Base-by-base conservation (phyloP, 2,113 vertebrate genomes). In the Spheniscus mendiculus region DNA sequence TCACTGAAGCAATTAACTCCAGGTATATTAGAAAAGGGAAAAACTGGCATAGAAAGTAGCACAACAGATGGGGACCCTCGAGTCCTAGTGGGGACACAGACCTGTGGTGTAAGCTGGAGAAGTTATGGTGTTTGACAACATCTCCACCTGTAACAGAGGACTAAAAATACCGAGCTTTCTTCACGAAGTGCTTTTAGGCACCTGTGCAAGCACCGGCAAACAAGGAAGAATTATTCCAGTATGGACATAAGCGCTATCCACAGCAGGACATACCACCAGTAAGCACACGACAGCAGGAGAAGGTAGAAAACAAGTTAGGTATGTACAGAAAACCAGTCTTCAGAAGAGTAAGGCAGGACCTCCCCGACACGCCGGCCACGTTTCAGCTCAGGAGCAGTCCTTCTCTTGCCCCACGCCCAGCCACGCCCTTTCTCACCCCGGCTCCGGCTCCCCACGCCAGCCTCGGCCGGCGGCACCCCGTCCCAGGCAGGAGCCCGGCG, bases 201-300 rank as follows among this genome's bases (percentile, higher is more conserved):
- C 74, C 87, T 72, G 83, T 15, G 18, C 83, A 21, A 32, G 29
- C 65, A 13, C 25, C 1, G 42, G 32, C 77, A 44, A 19, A 93
- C 20, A 4, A 58, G 62, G 77, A 59, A 62, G 50, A 49, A 63
- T 12, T n/a, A 34, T 14, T n/a, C 16, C 77, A 25, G 5, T 0
- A 10, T 0, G 11, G 25, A 11, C 1, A 2, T 0, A n/a, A 45
- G 65, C 0, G 47, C 69, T 18, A 15, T 6, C 49, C 55, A 2
- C 36, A 10, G 82, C 82, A 10, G 66, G 67, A 44, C 3, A 3
- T 21, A 10, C 6, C 84, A 15, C 52, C 62, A 10, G 29, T 1
- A 5, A n/a, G 53, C 62, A 22, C 67, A 11, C 19, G 9, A 3
- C 36, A 40, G 22, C 36, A 38, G 2, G 5, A 27, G 18, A 61